Base-by-base conservation (phyloP, 1,140 invertebrate genomes). In the Maconellicoccus hirsutus region DNA sequence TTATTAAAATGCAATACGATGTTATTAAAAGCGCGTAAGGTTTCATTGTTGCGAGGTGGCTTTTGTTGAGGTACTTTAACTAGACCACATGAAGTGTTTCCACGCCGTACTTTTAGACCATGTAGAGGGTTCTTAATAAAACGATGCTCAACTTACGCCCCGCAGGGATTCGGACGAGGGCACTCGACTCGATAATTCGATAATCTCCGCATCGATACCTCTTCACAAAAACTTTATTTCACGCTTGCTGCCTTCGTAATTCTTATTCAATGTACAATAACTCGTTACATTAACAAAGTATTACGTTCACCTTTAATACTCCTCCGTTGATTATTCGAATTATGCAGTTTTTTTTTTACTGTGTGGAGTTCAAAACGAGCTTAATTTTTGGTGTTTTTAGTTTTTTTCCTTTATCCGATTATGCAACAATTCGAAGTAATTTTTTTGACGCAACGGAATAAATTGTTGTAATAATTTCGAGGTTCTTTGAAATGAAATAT, bases 141-240 rank as follows among this genome's bases (percentile, higher is more conserved):
- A 66, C 61, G 61, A 66, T 66, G 61, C 61, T 66, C 61, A 26
- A 66, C 61, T 66, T 66, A 66, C 61, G 61, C 61, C 61, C 61
- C 61, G 61, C 61, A 22, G 61, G 61, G 61, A 66, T 19, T 25
- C 19, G 22, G 21, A 66, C 22, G 22, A 25, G 61, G 61, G 22
- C 61, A 25, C 61, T 66, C 61, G 61, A 66, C 61, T 66, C 61
- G 61, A 66, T 66, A 66, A 66, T 66, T 66, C 61, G 61, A 66
- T 66, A 66, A 66, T 66, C 61, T 66, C 19, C 61, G 61, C 61
- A 66, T 66, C 61, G 61, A 66, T 66, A 66, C 61, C 61, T 66
- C 61, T 66, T 66, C 19, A 66, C 61, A 66, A 66, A 66, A 66
- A 23, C 61, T 66, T 66, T 66, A 23, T 66, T 66, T 66, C 61